These are phyloP conservation scores for Stegostoma tigrinum DNA, from an alignment of 2,113 vertebrate genomes.

Conservation along the genomic window DNA sequence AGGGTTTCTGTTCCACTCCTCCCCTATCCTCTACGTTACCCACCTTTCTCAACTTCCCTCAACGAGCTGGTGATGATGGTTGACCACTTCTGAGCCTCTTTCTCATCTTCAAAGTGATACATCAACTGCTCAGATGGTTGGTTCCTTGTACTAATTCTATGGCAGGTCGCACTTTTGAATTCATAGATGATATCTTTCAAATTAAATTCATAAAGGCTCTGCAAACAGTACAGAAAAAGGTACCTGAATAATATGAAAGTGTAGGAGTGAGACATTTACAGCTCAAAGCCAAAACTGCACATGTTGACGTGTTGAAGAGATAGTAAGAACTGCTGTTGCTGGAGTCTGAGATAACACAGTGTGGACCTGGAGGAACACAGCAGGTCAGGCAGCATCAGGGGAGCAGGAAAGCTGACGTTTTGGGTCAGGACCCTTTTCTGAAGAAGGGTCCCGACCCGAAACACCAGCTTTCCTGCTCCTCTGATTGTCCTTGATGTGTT, in stretches of 20 bases:
- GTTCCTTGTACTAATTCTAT: constrained; percentile 57
- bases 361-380: no score
- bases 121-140: constrained; percentile 55
- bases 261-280: background rate
- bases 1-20: background rate
- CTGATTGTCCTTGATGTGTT: no score
- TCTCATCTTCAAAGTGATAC: constrained; percentile 69
- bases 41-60: constrained; percentile 68
- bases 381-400: no score
- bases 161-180: constrained; percentile 57
- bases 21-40: background rate
- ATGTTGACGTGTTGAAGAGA: background rate
- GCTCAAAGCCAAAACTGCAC: background rate
- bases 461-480: no score
- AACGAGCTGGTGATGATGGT: constrained; percentile 71
- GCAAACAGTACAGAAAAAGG: background rate
- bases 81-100: constrained; percentile 74
- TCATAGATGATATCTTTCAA: constrained; percentile 63
- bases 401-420: no score
- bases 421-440: no score
- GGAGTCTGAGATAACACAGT: no score
- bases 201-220: constrained; percentile 54
- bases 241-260: background rate
- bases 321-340: no score
- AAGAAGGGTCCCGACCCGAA: no score